Percentiles rank a stretch among this genome's conserved stretches.
These are phyloP conservation scores for Hemiprocne comata DNA, from an alignment of 2,113 vertebrate species.

Conservation along the genomic window DNA sequence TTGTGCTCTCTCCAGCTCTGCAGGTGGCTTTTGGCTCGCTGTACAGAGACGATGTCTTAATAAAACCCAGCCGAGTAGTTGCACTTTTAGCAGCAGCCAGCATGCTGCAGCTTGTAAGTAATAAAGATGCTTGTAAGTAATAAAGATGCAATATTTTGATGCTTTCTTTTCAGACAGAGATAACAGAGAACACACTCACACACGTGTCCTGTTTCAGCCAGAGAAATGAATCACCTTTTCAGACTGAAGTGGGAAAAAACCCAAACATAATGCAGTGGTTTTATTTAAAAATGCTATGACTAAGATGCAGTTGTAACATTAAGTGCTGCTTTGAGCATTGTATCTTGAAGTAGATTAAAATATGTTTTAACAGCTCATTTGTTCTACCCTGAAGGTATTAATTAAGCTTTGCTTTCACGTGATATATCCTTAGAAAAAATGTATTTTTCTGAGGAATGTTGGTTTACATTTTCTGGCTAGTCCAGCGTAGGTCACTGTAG, in stretches of 20 bases:
- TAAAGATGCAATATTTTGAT: background rate
- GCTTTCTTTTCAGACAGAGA: background rate
- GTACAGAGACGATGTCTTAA: constrained; percentile 94
- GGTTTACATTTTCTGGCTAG: background rate
- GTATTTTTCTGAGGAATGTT: background rate
- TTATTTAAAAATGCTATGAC: background rate
- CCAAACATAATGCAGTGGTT: background rate
- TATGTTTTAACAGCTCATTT: background rate
- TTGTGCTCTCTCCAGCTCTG: constrained; percentile 77
- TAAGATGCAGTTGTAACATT: background rate
- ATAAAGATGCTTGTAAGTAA: constrained; percentile 81
- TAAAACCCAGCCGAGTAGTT: constrained; percentile 92
- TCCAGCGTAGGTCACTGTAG: accelerated
- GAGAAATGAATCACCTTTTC: background rate
- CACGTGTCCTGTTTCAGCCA: accelerated
- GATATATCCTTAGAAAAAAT: background rate
- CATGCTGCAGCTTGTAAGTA: constrained; percentile 96
- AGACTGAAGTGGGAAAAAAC: background rate
- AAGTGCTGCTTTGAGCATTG: background rate
- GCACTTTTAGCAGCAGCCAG: constrained; percentile 93
- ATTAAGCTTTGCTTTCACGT: background rate
- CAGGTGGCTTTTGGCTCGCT: constrained; percentile 97
- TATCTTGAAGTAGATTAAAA: background rate
- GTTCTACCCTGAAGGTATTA: background rate
- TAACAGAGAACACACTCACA: accelerated